Evolutionary conservation across 2,888 invertebrate genomes (phyloP), one percentile per base, ranked within the genome.

Genomic region (Torymus tubicola): DNA sequence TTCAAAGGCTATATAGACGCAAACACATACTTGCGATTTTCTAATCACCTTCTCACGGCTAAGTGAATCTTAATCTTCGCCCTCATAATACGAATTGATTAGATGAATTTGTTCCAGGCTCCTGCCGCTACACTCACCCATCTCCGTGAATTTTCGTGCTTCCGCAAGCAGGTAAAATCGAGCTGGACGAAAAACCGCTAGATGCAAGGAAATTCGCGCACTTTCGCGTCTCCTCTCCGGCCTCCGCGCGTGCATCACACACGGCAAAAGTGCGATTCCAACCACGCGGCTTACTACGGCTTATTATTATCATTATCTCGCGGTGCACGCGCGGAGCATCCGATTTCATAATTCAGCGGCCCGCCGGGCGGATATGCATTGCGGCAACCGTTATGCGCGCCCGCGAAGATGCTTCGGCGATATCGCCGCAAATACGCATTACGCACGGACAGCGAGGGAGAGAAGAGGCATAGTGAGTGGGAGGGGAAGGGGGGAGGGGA

Each of bases 281-380:
- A 8, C 42, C 42, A 42, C 42, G 10, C 42, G 42, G 42, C 42
- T 42, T 42, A 18, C 18, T 42, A 18, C 18, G 11, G 42, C 58
- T 58, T 42, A 18, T 70, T 42, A 70, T 69, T 24, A 57, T 70
- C 13, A 42, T 70, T 13, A 58, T 70, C 50, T 42, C 42, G 42
- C 8, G 42, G 42, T 8, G 64, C 42, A 42, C 42, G 13, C n/a
- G 18, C 18, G 42, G 55, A 21, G 72, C 72, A 63, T 67, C 65
- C 67, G 58, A 74, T 74, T 74, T 65, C 65, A 74, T 65, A 74
- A 74, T 74, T 58, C 57, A 52, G 50, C 71, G 55, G 65, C 8
- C 42, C 42, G 42, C 8, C 55, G 18, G 58, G 74, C 65, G 74
- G 65, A 74, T 74, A 55, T 16, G 14, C 31, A 31, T 73, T 67